Percentiles rank a stretch among this genome's conserved stretches.
Evolutionary conservation across 23 tunicate species (phyloP).

Genomic region (Oikopleura albicans): DNA sequence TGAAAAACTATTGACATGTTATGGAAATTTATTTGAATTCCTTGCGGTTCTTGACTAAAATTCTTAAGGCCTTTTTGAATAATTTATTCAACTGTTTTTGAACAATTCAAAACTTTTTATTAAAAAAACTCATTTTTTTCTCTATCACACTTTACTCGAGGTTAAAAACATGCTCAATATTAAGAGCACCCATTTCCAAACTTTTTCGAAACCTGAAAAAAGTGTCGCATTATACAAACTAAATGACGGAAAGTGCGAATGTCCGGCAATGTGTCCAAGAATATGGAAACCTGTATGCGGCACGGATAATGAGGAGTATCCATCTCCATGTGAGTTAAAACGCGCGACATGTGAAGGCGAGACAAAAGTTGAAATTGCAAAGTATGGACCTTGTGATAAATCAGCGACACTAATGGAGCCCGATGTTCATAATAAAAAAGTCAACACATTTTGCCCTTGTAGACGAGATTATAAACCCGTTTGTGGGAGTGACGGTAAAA

Average conservation of each 20-base stretch:
- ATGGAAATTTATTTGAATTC: no score
- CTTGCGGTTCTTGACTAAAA: no score
- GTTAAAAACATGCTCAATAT: no score
- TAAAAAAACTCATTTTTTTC: no score
- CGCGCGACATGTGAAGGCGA: neutral
- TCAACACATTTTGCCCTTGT: neutral
- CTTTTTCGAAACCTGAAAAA: no score
- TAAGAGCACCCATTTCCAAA: no score
- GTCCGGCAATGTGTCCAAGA: neutral
- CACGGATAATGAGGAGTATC: neutral
- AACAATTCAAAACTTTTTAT: no score
- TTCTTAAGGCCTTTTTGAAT: no score
- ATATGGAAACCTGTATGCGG: neutral
- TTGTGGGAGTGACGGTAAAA: neutral
- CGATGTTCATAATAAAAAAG: neutral
- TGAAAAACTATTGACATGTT: no score
- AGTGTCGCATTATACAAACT: no score
- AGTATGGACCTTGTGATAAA: neutral
- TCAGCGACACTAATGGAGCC: neutral
- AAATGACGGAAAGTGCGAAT: neutral
- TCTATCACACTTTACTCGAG: no score
- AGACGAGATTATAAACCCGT: neutral
- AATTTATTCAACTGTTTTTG: no score
- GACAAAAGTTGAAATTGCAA: neutral
- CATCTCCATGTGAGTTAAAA: neutral